phyloP scores from a whole-genome alignment of 1,140 invertebrate genomes.

The Hyphantria cunea region DNA sequence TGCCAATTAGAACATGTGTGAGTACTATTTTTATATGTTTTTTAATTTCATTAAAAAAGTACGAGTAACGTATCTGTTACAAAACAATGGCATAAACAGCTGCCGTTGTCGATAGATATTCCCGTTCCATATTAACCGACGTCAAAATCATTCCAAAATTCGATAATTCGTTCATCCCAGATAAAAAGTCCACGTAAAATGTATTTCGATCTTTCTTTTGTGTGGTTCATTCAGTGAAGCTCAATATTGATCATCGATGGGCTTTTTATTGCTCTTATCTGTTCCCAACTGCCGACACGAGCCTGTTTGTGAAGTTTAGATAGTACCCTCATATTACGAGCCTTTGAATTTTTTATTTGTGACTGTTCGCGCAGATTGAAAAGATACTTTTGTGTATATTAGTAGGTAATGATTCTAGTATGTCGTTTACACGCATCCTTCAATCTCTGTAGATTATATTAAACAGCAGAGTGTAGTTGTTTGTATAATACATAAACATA shows the following conservation, averaged over 20 bases:
- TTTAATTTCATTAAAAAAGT: no score
- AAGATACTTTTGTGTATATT: neutral
- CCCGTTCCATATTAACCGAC: neutral
- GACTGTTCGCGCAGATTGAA: neutral
- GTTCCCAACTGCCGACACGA: conserved; percentile 17
- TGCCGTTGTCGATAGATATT: no score
- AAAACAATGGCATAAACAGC: no score
- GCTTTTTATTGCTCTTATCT: conserved; percentile 25
- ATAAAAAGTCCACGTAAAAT: conserved; percentile 16
- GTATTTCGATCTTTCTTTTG: conserved; percentile 21
- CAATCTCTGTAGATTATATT: no score
- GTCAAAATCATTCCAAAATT: neutral
- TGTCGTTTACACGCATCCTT: neutral
- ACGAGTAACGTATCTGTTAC: no score
- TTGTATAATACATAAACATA: no score
- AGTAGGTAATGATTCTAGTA: neutral
- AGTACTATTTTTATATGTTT: no score
- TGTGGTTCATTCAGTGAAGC: conserved; percentile 11
- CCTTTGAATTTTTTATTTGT: conserved; percentile 26
- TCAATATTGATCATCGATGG: conserved; percentile 20
- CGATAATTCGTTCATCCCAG: conserved; percentile 3
- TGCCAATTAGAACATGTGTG: no score
- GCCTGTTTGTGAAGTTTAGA: conserved; percentile 27
- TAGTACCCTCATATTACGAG: conserved; percentile 12
- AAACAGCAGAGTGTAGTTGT: no score